Conservation (phyloP, 2,797 vertebrate species). For the Girardinus metallicus region DNA sequence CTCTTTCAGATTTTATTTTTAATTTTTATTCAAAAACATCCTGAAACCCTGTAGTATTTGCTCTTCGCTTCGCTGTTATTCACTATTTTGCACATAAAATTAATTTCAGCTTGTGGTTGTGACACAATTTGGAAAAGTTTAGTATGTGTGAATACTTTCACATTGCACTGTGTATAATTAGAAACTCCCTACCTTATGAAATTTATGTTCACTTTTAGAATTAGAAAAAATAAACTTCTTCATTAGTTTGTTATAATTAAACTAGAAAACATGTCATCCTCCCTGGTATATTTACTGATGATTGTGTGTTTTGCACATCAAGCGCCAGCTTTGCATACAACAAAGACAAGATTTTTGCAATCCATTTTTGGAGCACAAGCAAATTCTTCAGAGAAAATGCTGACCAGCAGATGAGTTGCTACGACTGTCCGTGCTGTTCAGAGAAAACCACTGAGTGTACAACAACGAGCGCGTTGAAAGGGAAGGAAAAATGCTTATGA, state of each 20-base stretch:
- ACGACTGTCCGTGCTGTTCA: slow-evolving; percentile 67
- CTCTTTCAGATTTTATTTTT: background rate
- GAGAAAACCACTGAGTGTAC: slow-evolving; percentile 59
- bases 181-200: slow-evolving; percentile 32
- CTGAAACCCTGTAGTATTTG: background rate
- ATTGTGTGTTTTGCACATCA: slow-evolving; percentile 52
- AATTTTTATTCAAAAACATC: background rate
- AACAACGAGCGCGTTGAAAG: slow-evolving; percentile 46
- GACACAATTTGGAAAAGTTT: background rate
- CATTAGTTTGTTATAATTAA: slow-evolving; percentile 18
- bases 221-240: slow-evolving; percentile 12
- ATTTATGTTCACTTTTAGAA: slow-evolving; percentile 13
- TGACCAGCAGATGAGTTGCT: slow-evolving; percentile 76
- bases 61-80: background rate
- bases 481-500: slow-evolving; percentile 67
- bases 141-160: background rate
- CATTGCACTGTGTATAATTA: slow-evolving; percentile 37
- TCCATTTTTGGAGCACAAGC: slow-evolving; percentile 71
- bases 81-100: background rate
- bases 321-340: slow-evolving; percentile 55
- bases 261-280: slow-evolving; percentile 14
- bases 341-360: slow-evolving; percentile 36
- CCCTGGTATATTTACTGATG: slow-evolving; percentile 52
- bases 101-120: background rate
- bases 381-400: slow-evolving; percentile 74